Evolutionary conservation across 2,888 invertebrate genomes (phyloP), one percentile per base, ranked within the genome.

Genomic region (Chymomyza fuscimana): DNA sequence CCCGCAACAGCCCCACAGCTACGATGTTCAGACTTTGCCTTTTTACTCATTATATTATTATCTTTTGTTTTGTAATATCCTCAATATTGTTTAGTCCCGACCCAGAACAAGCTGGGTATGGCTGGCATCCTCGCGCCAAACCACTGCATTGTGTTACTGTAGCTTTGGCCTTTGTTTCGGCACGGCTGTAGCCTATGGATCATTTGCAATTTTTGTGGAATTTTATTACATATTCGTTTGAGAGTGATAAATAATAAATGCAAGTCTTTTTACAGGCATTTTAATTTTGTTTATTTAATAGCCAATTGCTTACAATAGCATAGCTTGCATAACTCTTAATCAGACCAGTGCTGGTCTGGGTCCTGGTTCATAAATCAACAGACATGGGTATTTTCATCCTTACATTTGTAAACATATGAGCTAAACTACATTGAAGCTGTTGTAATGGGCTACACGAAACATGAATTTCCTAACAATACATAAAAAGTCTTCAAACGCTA

Each of bases 1-100:
- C 74, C 74, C 66, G 16, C 7, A 54, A 19, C 16, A 22, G 54
- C 19, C 54, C 54, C 54, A 15, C 9, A 54, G 22, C 15, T 22
- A 16, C 3, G 15, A 19, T n/a, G 22, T n/a, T 54, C 19, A 52
- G 52, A 15, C 12, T 7, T 69, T 66, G 79, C 70, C 79, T 75
- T 74, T 75, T 69, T 69, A 81, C 86, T 83, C 83, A 83, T 83
- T 83, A 86, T 83, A 68, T 77, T 79, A 86, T 83, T 83, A 85
- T 82, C 83, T 80, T 82, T 82, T 86, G 83, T 83, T 32, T 79
- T 77, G 76, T 73, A 73, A 83, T 81, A 81, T 76, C 71, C 72
- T 74, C 76, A 74, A 78, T 86, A 78, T 79, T 75, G 82, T 67
- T 65, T 69, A 73, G 81, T 70, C 69, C 59, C 65, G 16, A 19